A percentile compares a stretch with the other conserved stretches of the same genome.
Evolutionary conservation across 2,797 vertebrate species (phyloP).

Genomic region (Toxotes lorentzi): DNA sequence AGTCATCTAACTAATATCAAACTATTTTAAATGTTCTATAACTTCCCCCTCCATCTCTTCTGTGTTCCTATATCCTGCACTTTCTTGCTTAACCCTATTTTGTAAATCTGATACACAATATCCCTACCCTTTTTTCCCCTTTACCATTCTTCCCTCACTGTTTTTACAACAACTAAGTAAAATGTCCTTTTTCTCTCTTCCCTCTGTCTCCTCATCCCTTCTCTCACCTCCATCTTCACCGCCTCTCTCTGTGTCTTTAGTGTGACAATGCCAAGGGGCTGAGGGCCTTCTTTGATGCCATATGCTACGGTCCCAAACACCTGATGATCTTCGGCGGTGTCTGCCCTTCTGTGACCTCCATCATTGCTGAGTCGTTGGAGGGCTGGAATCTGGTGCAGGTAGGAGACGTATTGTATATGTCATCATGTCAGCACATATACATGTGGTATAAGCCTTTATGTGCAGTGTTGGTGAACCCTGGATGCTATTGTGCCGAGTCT

Average conservation of each 20-base stretch:
- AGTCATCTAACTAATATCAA: neutral
- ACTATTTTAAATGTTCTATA: neutral
- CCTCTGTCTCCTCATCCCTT: neutral
- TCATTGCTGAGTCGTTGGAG: conserved; percentile 97
- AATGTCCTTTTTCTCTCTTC: neutral
- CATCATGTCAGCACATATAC: neutral
- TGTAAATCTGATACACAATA: neutral
- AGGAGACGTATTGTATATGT: conserved; percentile 66
- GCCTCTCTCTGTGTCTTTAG: conserved; percentile 77
- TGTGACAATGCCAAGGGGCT: conserved; percentile 99
- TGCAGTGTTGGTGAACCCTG: neutral
- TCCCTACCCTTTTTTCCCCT: neutral
- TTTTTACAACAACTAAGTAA: conserved; percentile 13
- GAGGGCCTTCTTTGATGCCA: conserved; percentile 99
- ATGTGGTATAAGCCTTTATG: neutral
- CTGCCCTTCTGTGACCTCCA: conserved; percentile 98
- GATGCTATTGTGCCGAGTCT: neutral
- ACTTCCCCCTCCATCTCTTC: neutral
- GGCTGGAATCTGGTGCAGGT: conserved; percentile 99
- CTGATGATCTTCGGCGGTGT: conserved; percentile 99
- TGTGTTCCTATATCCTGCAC: neutral
- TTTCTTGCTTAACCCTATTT: neutral
- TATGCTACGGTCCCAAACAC: conserved; percentile 98
- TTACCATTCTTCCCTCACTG: neutral
- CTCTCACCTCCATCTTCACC: neutral